A percentile compares a stretch with the other conserved stretches of the same genome.
These are phyloP conservation scores for Drosophila ironensis DNA, from an alignment of 1,140 invertebrate species.

Conservation along the genomic window DNA sequence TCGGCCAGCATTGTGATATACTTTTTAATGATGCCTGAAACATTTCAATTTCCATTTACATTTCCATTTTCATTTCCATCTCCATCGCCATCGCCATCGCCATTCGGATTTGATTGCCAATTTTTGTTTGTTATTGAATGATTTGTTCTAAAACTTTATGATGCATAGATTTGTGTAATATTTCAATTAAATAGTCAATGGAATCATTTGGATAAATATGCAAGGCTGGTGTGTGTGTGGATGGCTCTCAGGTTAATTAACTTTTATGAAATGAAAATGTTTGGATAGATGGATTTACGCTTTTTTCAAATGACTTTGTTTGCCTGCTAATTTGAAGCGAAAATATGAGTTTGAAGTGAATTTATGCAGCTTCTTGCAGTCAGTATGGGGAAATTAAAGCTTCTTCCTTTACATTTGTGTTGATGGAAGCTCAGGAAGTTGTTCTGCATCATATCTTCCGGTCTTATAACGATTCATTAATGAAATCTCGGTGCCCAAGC, in stretches of 20 bases:
- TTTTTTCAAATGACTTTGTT: constrained; percentile 22
- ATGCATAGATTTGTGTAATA: constrained; percentile 74
- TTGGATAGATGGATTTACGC: constrained; percentile 43
- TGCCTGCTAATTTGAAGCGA: constrained; percentile 14
- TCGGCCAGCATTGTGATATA: constrained; percentile 35
- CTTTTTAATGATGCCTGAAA: constrained; percentile 79
- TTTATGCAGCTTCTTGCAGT: background rate
- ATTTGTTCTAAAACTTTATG: constrained; percentile 76
- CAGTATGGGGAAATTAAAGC: too few relatives aligned
- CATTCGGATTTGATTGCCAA: constrained; percentile 28
- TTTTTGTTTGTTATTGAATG: constrained; percentile 59
- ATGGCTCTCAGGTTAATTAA: constrained; percentile 40
- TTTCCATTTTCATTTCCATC: constrained; percentile 53
- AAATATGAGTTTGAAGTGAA: constrained; percentile 18
- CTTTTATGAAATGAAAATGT: constrained; percentile 47
- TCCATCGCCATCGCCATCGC: constrained; percentile 25
- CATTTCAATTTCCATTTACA: constrained; percentile 56
- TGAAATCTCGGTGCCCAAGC: constrained; percentile 5
- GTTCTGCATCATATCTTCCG: background rate
- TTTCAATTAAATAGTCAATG: constrained; percentile 78
- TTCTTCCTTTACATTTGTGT: too few relatives aligned
- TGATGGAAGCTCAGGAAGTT: background rate
- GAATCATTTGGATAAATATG: constrained; percentile 42
- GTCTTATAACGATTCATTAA: too few relatives aligned
- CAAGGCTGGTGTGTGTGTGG: background rate